phyloP scores from a whole-genome alignment of 2,113 vertebrate species.

The Speoplatyrhinus poulsoni region DNA sequence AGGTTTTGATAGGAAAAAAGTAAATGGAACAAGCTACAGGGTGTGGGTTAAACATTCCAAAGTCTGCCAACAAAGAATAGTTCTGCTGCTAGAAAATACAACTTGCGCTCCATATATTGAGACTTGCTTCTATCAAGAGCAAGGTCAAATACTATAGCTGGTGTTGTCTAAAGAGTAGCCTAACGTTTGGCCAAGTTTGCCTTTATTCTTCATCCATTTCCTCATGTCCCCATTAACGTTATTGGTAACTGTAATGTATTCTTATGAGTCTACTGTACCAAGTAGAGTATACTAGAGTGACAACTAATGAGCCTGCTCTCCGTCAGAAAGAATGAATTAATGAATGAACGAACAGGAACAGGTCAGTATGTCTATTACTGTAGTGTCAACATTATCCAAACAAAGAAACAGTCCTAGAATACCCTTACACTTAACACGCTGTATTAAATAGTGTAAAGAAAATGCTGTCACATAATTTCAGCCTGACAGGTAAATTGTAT shows the following conservation, averaged over 20 bases:
- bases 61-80: conserved; percentile 54
- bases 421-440: no score
- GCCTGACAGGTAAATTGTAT: no score
- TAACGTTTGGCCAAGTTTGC: neutral
- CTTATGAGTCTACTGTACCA: neutral
- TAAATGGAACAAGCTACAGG: conserved; percentile 53
- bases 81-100: conserved; percentile 26
- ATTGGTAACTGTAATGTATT: neutral
- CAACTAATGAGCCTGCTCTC: neutral
- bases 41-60: conserved; percentile 61
- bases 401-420: no score
- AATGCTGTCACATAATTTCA: no score
- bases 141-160: conserved; percentile 36
- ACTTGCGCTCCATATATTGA: conserved; percentile 33
- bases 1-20: conserved; percentile 19
- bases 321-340: neutral
- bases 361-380: no score
- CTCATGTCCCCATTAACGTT: neutral
- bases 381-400: no score
- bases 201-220: neutral
- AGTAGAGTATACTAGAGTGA: neutral
- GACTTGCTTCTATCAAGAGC: conserved; percentile 29
- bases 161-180: conserved; percentile 33
- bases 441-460: no score
- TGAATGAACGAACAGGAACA: neutral